A percentile compares a stretch with the other conserved stretches of the same genome.
phyloP scores from a whole-genome alignment of 2,113 vertebrate genomes.

The Tupaia chinensis region DNA sequence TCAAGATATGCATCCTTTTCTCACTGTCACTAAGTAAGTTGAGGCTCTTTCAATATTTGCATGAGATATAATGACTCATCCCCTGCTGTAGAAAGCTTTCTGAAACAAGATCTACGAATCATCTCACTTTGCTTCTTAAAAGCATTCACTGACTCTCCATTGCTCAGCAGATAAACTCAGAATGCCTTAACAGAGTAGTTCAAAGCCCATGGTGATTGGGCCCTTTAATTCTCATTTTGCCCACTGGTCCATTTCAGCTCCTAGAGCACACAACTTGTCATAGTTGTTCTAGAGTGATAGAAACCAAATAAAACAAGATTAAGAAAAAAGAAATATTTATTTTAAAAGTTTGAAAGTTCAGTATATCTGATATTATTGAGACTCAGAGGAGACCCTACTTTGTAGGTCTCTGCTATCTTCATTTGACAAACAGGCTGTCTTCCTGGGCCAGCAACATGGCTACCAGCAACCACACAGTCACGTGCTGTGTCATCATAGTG shows the following conservation, averaged over 20 bases:
- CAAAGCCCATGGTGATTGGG: neutral
- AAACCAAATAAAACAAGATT: neutral
- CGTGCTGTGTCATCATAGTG: neutral
- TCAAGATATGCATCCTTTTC: neutral
- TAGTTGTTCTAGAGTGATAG: neutral
- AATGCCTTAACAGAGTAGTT: neutral
- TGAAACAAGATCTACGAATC: neutral
- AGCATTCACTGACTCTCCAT: accelerated
- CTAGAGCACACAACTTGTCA: neutral
- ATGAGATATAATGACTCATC: neutral
- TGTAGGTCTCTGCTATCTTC: neutral
- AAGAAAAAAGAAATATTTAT: neutral
- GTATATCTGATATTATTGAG: neutral
- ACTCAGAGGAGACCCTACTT: neutral
- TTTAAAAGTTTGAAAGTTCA: neutral
- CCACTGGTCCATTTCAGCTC: neutral
- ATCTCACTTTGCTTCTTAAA: neutral
- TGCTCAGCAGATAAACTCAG: neutral
- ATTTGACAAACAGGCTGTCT: neutral
- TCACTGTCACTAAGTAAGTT: neutral
- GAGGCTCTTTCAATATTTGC: neutral
- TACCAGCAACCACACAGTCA: neutral
- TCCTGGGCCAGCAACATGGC: neutral
- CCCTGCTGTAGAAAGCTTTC: neutral
- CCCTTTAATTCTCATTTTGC: neutral